A percentile compares a stretch with the other conserved stretches of the same genome.
Evolutionary conservation across 2,113 vertebrate genomes (phyloP).

Genomic region (Budorcas taxicolor): DNA sequence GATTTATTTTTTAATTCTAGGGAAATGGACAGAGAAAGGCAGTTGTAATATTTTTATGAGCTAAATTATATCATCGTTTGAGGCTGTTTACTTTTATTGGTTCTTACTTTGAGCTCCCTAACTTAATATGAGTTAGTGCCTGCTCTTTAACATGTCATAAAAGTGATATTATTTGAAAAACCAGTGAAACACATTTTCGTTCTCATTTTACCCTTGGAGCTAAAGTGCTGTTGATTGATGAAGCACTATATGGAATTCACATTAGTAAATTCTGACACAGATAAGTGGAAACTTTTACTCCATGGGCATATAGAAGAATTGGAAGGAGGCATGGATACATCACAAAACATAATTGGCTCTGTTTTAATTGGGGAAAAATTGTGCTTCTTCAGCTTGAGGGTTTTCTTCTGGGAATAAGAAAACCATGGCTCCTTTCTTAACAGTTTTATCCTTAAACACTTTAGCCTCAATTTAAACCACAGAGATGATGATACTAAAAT

Average conservation of each 20-base stretch:
- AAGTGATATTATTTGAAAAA: background rate
- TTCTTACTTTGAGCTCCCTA: background rate
- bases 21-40: background rate
- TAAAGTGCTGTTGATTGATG: background rate
- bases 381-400: background rate
- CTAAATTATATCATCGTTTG: background rate
- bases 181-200: background rate
- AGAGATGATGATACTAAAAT: background rate
- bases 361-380: conserved; percentile 62
- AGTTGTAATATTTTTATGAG: background rate
- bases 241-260: background rate
- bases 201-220: background rate
- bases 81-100: background rate
- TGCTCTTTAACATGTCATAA: background rate
- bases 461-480: background rate
- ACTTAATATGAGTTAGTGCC: background rate
- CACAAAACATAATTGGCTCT: conserved; percentile 55
- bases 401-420: conserved; percentile 47
- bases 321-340: conserved; percentile 21
- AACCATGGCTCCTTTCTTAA: background rate
- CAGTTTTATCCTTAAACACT: background rate
- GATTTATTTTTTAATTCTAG: background rate
- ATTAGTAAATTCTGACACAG: conserved; percentile 17
- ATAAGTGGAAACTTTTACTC: conserved; percentile 29
- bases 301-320: conserved; percentile 38